Conservation (phyloP, 2,888 invertebrate genomes). For the Aproaerema taeniolella region DNA sequence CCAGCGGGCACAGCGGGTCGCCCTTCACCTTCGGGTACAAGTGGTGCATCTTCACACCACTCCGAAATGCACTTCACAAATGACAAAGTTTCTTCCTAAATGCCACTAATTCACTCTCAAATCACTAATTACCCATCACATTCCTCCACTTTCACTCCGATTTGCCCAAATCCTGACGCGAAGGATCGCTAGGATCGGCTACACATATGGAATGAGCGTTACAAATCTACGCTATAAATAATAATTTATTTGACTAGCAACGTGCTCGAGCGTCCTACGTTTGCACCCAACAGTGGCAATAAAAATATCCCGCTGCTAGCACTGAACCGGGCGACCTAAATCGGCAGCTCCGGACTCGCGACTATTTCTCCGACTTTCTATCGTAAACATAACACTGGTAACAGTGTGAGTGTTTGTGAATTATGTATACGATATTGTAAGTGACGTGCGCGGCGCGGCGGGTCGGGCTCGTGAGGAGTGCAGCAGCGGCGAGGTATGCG, state of each 20-base stretch:
- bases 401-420: conserved; percentile 20
- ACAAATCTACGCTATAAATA: conserved; percentile 65
- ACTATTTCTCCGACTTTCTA: conserved; percentile 41
- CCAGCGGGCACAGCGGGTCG: conserved; percentile 93
- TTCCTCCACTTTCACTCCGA: conserved; percentile 30
- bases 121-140: conserved; percentile 38
- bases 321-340: conserved; percentile 74
- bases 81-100: conserved; percentile 58
- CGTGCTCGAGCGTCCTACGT: conserved; percentile 58
- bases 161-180: conserved; percentile 15
- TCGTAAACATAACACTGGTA: conserved; percentile 31
- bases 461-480: conserved; percentile 20
- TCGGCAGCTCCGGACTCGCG: conserved; percentile 49
- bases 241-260: conserved; percentile 60
- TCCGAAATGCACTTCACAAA: conserved; percentile 65
- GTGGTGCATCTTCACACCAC: conserved; percentile 80
- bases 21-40: conserved; percentile 88
- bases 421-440: neutral
- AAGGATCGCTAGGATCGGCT: conserved; percentile 32
- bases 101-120: conserved; percentile 41
- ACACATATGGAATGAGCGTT: conserved; percentile 67
- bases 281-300: conserved; percentile 67
- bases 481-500: conserved; percentile 6
- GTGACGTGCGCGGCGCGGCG: conserved; percentile 11
- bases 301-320: conserved; percentile 74